A percentile compares a stretch with the other conserved stretches of the same genome.
These are phyloP conservation scores for Hippocampus abdominalis DNA, from an alignment of 2,113 vertebrate species.

Conservation along the genomic window DNA sequence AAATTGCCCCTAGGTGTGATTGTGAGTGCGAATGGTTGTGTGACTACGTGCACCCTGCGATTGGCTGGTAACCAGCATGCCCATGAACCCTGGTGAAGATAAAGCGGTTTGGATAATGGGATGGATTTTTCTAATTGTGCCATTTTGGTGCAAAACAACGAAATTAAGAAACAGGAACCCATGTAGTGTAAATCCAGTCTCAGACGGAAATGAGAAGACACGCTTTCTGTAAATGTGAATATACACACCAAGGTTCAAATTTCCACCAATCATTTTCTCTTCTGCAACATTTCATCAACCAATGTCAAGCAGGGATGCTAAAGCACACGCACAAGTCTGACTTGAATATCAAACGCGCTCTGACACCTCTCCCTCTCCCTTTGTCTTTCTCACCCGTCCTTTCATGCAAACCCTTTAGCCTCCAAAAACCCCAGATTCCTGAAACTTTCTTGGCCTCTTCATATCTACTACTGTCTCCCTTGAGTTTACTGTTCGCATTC, in stretches of 20 bases:
- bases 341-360: slow-evolving; percentile 43
- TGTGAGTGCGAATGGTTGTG: no score
- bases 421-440: slow-evolving; percentile 5
- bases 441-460: slow-evolving; percentile 19
- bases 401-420: slow-evolving; percentile 9
- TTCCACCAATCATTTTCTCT: slow-evolving; percentile 59
- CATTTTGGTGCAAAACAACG: no score
- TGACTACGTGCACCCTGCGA: no score
- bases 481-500: slow-evolving; percentile 19
- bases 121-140: no score
- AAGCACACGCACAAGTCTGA: slow-evolving; percentile 30
- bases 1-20: no score
- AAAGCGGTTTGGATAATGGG: no score
- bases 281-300: slow-evolving; percentile 57
- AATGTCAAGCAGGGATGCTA: slow-evolving; percentile 37
- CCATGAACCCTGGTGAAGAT: no score
- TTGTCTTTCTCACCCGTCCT: slow-evolving; percentile 11
- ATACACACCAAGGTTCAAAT: slow-evolving; percentile 27
- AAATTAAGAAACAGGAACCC: background rate
- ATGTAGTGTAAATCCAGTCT: background rate
- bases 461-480: slow-evolving; percentile 4
- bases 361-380: slow-evolving; percentile 15
- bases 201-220: background rate
- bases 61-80: no score
- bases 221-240: background rate